Evolutionary conservation across 2,797 vertebrate species (phyloP).

Genomic region (Rhinophrynus dorsalis): DNA sequence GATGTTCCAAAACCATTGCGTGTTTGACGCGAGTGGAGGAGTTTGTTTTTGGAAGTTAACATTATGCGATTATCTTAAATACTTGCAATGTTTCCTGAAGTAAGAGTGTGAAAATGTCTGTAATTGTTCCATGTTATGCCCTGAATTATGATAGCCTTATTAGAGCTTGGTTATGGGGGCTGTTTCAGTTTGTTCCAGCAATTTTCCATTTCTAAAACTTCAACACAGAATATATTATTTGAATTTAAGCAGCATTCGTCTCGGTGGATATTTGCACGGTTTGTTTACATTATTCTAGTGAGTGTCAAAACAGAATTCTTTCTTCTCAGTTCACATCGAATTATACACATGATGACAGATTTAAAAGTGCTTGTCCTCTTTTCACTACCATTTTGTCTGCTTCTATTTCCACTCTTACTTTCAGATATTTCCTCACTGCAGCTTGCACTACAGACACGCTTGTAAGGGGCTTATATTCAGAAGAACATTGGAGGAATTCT

Average conservation of each 20-base stretch:
- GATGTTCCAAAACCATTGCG: neutral
- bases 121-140: constrained; percentile 42
- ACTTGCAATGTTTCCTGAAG: constrained; percentile 30
- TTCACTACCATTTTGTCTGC: no score
- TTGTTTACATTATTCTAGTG: constrained; percentile 4
- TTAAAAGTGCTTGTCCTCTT: neutral
- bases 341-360: neutral
- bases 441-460: no score
- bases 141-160: constrained; percentile 53
- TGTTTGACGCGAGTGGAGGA: constrained; percentile 16
- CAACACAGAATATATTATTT: constrained; percentile 54
- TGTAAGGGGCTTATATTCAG: no score
- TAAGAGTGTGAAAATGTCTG: constrained; percentile 22
- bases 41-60: constrained; percentile 28
- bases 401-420: no score
- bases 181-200: constrained; percentile 42
- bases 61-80: constrained; percentile 34
- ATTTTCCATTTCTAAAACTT: constrained; percentile 26
- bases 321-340: constrained; percentile 19
- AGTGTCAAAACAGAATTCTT: constrained; percentile 1
- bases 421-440: neutral
- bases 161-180: constrained; percentile 46
- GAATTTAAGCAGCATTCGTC: constrained; percentile 53
- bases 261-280: constrained; percentile 46
- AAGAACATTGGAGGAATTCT: no score